Evolutionary conservation across 1,140 invertebrate species (phyloP), one percentile per base, ranked within the genome.

Genomic region (Aphaenogaster ashmeadi): DNA sequence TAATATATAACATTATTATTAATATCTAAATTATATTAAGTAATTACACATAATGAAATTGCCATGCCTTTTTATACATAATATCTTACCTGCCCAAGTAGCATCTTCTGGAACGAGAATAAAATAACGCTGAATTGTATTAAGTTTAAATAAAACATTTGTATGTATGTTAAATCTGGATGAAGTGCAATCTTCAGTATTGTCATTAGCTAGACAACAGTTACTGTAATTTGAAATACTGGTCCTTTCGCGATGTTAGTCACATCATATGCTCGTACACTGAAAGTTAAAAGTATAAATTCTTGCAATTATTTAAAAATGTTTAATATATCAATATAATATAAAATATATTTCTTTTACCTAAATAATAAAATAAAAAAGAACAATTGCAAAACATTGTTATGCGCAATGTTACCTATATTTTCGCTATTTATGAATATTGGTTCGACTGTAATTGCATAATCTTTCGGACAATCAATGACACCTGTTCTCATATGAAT

Each of bases 181-280:
- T 95, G 92, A 75, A 95, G 93, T 5, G 95, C 89, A 36, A 88
- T 92, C 71, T 96, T 95, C 71, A 93, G 89, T 72, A 97, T 78
- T 88, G 95, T 94, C 88, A 96, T 92, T 2, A 98, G 98, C 93
- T 98, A 97, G 47, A 99, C 97, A 77, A 99, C 97, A 6, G 98
- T 99, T n/a, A 99, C 96, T 6, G 99, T 98, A 86, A 99, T 97
- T 93, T 97, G 97, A 94, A 99, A 99, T 66, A 99, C 96, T 18
- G 98, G 97, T 0, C 99, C 99, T 95, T 99, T 99, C 60, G 97
- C 97, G 56, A 98, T 94, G 94, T 97, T 97, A 13, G 95, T 96
- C 6, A 97, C 97, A 95, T 99, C 99, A 95, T 97, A 99, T 0
- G 98, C 99, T 93, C 97, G 96, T 74, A 99, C 96, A 94, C 98